These are phyloP conservation scores for Porites lutea DNA, from an alignment of 64 coral and sea anemone species.

Conservation along the genomic window DNA sequence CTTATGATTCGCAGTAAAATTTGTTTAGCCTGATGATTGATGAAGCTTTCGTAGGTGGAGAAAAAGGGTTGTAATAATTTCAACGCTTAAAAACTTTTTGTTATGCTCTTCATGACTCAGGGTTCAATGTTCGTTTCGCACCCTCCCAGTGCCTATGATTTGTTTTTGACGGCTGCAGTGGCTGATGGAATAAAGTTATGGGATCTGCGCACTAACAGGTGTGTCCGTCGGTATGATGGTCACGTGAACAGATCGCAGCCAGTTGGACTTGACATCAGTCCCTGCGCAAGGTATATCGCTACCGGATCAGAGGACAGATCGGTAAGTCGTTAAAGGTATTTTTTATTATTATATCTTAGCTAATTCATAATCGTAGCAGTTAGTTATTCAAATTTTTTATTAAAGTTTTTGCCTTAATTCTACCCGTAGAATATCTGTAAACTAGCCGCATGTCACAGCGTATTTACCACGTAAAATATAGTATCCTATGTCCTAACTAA, in stretches of 20 bases:
- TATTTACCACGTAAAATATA: no score
- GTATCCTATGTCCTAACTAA: no score
- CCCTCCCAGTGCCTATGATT: slow-evolving; percentile 79
- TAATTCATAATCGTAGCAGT: no score
- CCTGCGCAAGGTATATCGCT: slow-evolving; percentile 94
- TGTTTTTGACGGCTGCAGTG: slow-evolving; percentile 92
- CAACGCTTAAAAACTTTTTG: neutral
- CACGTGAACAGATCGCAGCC: slow-evolving; percentile 95
- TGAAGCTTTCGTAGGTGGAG: no score
- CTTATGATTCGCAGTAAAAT: no score
- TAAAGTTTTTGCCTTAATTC: no score
- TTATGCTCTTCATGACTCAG: slow-evolving; percentile 25
- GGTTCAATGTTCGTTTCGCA: slow-evolving; percentile 85
- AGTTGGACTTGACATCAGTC: slow-evolving; percentile 87
- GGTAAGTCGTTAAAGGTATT: slow-evolving; percentile 37
- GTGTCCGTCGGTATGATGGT: slow-evolving; percentile 93
- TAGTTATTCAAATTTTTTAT: no score
- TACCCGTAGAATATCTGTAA: no score
- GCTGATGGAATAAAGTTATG: slow-evolving; percentile 96
- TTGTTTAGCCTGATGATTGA: no score
- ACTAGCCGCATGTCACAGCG: no score
- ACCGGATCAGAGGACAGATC: slow-evolving; percentile 95
- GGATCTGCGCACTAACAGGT: slow-evolving; percentile 96
- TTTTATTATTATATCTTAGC: no score
- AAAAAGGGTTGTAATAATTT: neutral